Base-by-base conservation (phyloP, 1,140 invertebrate species). In the Colletes latitarsis region DNA sequence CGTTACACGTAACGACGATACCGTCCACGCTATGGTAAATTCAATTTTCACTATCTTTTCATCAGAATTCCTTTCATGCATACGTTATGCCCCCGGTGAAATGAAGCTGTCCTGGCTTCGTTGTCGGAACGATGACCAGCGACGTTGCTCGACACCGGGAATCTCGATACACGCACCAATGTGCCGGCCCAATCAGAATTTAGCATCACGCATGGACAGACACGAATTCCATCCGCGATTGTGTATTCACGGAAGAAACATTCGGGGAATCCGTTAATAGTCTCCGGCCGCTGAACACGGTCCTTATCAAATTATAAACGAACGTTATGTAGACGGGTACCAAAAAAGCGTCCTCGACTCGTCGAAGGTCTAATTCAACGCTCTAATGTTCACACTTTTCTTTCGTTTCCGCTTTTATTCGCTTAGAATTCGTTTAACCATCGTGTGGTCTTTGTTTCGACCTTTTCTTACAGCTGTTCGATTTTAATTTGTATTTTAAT, bases 21-120 rank as follows among this genome's bases (percentile, higher is more conserved):
- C 69, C 41, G n/a, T 43, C 58, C 55, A 19, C 60, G 71, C 79
- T 66, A 53, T n/a, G 60, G 43, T 81, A 77, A 81, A 85, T 85
- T 85, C 82, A 85, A 85, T 85, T 85, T 81, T 66, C 70, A 58
- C 41, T 84, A 81, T 80, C 82, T 85, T 84, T 85, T 81, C 83
- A 77, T 55, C 77, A 19, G 57, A 77, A 84, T 77, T 81, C 83
- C 72, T 81, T 81, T 58, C 82, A 30, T 39, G 81, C 69, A 52
- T 53, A 55, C 64, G 71, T 74, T 78, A 64, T 30, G 30, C 12
- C 3, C 39, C 9, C 58, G 69, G 8, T 14, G 49, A 46, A 78
- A 39, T 9, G 64, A 41, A 67, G 4, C 43, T n/a, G n/a, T 15
- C 60, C 1, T 6, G 0, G 12, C 14, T 5, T 4, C 2, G 49